Evolutionary conservation across 1,140 invertebrate genomes (phyloP), one percentile per base, ranked within the genome.

Genomic region (Theocolax elegans): DNA sequence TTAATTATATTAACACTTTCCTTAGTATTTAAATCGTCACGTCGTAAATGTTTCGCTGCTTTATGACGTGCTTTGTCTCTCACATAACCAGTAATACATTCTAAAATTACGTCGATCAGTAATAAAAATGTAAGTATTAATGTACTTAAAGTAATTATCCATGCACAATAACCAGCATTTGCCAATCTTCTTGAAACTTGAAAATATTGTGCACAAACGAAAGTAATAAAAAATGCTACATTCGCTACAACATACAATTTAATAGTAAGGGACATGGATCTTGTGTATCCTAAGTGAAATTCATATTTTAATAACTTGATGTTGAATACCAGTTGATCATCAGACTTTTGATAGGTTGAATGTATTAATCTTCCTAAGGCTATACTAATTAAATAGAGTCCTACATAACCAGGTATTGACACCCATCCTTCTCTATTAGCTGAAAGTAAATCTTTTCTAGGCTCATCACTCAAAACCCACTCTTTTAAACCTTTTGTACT

Each of bases 361-460:
- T 85, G 82, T 53, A 93, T 76, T n/a, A 89, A 75, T 74, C 87
- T 83, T 46, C 93, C 93, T 71, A 94, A 78, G 73, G 90, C 87
- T 35, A 93, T 89, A 49, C 91, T 90, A 75, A 91, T 86, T 59
- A 97, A 87, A 81, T 96, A 97, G 1, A 98, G 80, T 3, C 91
- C 89, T 13, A 96, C 81, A 82, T 96, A 98, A 1, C 97, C 97
- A 2, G 92, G 84, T 29, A 91, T 86, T 0, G 96, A 97, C 35
- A 91, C 89, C 42, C 98, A 86, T 0, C 97, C 97, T 88, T 98
- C 97, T 73, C 94, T 89, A 83, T 99, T 99, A 0, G 95, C 92
- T 67, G 89, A 86, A 0, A 97, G 46, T 54, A 97, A 88, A 75
- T 88, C 89, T 25, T 83, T 79, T 54, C 90, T 84, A 0, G 85